Evolutionary conservation across 2,113 vertebrate genomes (phyloP), one percentile per base, ranked within the genome.

Genomic region (Gyps fulvus): DNA sequence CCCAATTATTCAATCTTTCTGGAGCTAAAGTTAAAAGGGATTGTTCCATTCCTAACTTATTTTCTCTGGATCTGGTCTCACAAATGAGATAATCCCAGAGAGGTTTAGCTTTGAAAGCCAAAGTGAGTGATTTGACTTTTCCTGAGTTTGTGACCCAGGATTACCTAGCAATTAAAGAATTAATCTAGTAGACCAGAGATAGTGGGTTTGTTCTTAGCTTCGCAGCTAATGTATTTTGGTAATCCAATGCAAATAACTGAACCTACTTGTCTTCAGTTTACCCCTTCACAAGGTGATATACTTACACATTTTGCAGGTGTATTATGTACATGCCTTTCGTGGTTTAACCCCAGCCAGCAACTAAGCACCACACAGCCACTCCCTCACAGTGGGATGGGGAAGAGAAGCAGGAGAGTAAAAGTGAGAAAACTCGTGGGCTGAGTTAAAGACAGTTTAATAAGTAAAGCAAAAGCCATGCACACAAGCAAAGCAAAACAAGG

Each of bases 51-150:
- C 54, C 73, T 72, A 61, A 62, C 9, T 93, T 95, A 82, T 97
- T 97, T 97, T 97, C 45, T 91, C 94, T 97, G 94, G 91, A 95
- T 93, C 93, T 97, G 54, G 22, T 76, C 94, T 97, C 83, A 89
- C 36, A 95, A 94, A 96, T 95, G 93, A 96, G 77, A 96, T 93
- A 97, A 96, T 95, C 62, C 83, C 89, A 87, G 36, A 62, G 89
- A 93, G 78, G 40, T 83, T 95, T 95, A 87, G 36, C 66, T 91
- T 70, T 93, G 81, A 93, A 92, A 92, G 81, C 36, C 95, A 65
- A 90, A 89, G 27, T 0, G 3, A 66, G 16, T 83, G 43, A 95
- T 88, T 65, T 91, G 81, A 70, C 42, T 97, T 96, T 52, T 66
- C 66, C 42, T 42, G 34, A 38, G 22, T 62, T 58, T 76, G 13